phyloP scores from a whole-genome alignment of 1,140 invertebrate species.

The Pogonognathellus flavescens region DNA sequence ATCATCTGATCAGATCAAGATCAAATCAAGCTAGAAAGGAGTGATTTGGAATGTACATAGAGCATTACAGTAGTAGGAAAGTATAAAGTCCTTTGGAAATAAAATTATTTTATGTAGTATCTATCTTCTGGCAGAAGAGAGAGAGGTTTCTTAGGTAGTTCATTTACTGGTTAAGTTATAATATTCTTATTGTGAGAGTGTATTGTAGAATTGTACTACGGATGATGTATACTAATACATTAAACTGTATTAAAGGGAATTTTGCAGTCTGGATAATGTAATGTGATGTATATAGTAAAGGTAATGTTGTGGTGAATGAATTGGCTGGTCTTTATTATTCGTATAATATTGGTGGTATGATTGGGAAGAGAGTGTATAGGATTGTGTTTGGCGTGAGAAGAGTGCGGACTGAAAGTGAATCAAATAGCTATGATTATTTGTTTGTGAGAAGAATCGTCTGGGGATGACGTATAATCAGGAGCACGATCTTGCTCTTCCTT shows the following conservation, averaged over 20 bases:
- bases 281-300: background rate
- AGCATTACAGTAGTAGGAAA: too few relatives aligned
- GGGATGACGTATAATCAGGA: slow-evolving; percentile 51
- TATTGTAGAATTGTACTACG: too few relatives aligned
- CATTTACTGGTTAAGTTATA: too few relatives aligned
- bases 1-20: slow-evolving; percentile 32
- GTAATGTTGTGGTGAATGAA: background rate
- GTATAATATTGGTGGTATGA: background rate
- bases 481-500: slow-evolving; percentile 50
- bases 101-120: too few relatives aligned
- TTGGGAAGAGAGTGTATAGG: background rate
- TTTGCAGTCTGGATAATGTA: background rate
- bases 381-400: slow-evolving; percentile 12
- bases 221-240: too few relatives aligned
- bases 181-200: too few relatives aligned
- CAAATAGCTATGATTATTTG: slow-evolving; percentile 44
- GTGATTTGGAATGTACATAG: too few relatives aligned
- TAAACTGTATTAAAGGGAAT: too few relatives aligned
- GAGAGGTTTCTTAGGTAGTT: too few relatives aligned
- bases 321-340: background rate
- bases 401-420: slow-evolving; percentile 28
- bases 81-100: too few relatives aligned
- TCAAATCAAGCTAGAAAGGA: background rate
- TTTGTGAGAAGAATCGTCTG: slow-evolving; percentile 51
- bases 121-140: too few relatives aligned